Evolutionary conservation across 64 coral and sea anemone genomes (phyloP).

Genomic region (Orbicella faveolata): DNA sequence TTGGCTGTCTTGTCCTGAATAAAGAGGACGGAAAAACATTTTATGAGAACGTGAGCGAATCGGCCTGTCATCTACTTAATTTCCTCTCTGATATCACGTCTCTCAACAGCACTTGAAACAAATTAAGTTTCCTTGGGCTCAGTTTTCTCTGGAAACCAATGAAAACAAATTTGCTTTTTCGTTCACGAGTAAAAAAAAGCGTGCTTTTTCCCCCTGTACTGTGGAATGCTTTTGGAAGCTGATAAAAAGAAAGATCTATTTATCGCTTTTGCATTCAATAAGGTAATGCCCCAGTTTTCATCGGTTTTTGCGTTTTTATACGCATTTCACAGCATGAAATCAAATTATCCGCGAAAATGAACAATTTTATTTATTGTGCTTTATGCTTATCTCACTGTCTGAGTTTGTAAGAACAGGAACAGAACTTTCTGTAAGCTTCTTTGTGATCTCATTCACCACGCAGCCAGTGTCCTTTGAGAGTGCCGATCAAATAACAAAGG

Average conservation of each 20-base stretch:
- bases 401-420: neutral
- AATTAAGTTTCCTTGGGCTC: neutral
- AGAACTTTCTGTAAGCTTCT: neutral
- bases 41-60: too few relatives aligned
- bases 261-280: too few relatives aligned
- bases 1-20: too few relatives aligned
- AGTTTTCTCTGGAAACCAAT: neutral
- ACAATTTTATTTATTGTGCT: neutral
- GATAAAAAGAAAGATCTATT: neutral
- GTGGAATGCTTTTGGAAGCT: constrained; percentile 8
- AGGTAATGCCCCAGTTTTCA: too few relatives aligned
- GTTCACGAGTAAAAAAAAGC: neutral
- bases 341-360: neutral
- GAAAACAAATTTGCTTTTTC: neutral
- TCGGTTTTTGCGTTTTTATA: neutral
- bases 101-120: too few relatives aligned
- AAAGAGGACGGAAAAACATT: too few relatives aligned
- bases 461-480: neutral
- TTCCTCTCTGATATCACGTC: too few relatives aligned
- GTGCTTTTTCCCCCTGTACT: neutral
- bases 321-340: constrained; percentile 1
- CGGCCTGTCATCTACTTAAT: too few relatives aligned
- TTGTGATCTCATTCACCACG: neutral
- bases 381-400: neutral
- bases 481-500: constrained; percentile 4